Conservation (phyloP, 2,888 invertebrate species). For the Tholera decimalis region DNA sequence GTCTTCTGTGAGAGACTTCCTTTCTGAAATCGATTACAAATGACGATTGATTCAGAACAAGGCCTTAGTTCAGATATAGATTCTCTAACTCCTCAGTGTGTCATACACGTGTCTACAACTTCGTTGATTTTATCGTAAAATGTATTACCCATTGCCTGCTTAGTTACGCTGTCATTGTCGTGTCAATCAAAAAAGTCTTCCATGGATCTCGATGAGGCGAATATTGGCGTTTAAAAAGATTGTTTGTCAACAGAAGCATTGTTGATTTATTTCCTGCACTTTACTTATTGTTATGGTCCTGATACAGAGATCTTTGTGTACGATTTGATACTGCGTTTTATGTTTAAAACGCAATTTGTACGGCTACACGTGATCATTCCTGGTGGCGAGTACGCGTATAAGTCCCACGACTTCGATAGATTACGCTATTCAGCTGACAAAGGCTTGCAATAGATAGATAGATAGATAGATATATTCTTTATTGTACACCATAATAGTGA, state of each 20-base stretch:
- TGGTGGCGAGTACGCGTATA: not conserved
- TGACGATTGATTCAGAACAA: conserved; percentile 32
- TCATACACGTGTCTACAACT: conserved; percentile 37
- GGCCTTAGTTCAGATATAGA: conserved; percentile 42
- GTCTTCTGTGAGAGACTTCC: too few species aligned
- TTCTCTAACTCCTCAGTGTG: conserved; percentile 3
- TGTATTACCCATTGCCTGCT: conserved; percentile 6
- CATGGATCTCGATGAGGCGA: not conserved
- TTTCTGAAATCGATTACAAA: conserved; percentile 19
- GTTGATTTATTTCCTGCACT: conserved; percentile 26
- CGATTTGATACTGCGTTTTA: conserved; percentile 4
- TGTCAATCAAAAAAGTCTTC: not conserved
- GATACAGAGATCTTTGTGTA: conserved; percentile 16
- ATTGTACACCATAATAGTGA: too few species aligned
- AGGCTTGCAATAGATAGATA: too few species aligned
- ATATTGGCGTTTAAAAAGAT: not conserved
- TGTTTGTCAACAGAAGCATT: conserved; percentile 13
- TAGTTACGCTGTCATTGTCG: not conserved
- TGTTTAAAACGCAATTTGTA: conserved; percentile 30
- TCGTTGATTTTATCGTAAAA: not conserved
- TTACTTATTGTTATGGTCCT: conserved; percentile 18
- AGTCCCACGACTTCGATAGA: too few species aligned
- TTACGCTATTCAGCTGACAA: too few species aligned
- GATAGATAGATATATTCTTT: too few species aligned
- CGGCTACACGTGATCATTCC: not conserved